A percentile compares a stretch with the other conserved stretches of the same genome.
Evolutionary conservation across 2,797 vertebrate species (phyloP).

Genomic region (Bradypodion pumilum): DNA sequence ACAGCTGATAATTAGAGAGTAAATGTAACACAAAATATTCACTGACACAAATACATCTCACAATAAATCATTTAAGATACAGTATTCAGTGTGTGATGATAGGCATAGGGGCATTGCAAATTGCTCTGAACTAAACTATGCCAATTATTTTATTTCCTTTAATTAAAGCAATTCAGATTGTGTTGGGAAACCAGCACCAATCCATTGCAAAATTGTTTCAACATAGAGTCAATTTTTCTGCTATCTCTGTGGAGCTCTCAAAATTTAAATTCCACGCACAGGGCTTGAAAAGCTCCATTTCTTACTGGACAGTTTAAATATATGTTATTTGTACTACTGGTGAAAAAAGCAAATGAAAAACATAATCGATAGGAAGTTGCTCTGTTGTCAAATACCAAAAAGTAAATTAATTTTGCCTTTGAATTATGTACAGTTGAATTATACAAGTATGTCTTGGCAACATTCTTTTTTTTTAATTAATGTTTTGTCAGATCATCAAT

Average conservation of each 20-base stretch:
- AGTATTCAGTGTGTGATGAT: constrained; percentile 61
- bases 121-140: constrained; percentile 43
- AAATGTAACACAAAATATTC: constrained; percentile 49
- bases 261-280: constrained; percentile 60
- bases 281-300: constrained; percentile 58
- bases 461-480: constrained; percentile 67
- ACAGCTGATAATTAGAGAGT: constrained; percentile 50
- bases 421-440: constrained; percentile 63
- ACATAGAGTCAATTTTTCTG: constrained; percentile 43
- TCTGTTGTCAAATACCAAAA: constrained; percentile 64
- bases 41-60: constrained; percentile 44
- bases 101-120: constrained; percentile 54
- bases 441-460: constrained; percentile 57
- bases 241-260: constrained; percentile 38
- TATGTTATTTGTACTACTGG: constrained; percentile 36
- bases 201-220: constrained; percentile 46
- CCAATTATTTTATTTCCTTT: constrained; percentile 66
- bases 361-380: constrained; percentile 58
- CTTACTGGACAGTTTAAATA: constrained; percentile 34
- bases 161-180: constrained; percentile 60
- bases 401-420: constrained; percentile 73
- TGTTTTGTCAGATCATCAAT: constrained; percentile 72
- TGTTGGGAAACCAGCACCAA: constrained; percentile 58
- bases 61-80: constrained; percentile 66
- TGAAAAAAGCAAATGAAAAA: constrained; percentile 41